phyloP scores from a whole-genome alignment of 2,888 invertebrate genomes.

The Tenthredo livida region DNA sequence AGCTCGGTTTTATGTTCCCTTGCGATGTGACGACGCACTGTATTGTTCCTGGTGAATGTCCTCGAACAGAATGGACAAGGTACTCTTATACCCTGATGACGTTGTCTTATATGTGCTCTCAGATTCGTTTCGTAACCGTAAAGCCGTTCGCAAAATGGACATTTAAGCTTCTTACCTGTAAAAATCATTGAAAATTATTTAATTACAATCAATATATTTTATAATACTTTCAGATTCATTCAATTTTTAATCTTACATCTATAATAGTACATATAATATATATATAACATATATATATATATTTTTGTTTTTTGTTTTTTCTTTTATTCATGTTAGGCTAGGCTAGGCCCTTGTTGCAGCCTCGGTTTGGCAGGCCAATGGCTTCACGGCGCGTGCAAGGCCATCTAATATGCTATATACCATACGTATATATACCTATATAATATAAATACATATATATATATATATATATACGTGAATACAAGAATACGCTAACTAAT shows the following conservation, averaged over 20 bases:
- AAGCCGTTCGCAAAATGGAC: slow-evolving; percentile 94
- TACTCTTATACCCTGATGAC: slow-evolving; percentile 95
- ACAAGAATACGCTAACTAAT: slow-evolving; percentile 58
- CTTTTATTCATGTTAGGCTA: neutral
- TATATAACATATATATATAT: too few relatives aligned
- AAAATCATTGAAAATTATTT: slow-evolving; percentile 62
- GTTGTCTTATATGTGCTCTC: slow-evolving; percentile 93
- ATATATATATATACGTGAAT: neutral
- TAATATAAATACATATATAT: neutral
- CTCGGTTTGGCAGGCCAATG: slow-evolving; percentile 65
- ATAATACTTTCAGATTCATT: too few relatives aligned
- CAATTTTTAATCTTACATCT: too few relatives aligned
- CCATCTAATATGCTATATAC: slow-evolving; percentile 54
- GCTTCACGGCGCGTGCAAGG: slow-evolving; percentile 70
- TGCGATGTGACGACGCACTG: slow-evolving; percentile 93
- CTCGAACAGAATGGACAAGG: slow-evolving; percentile 95
- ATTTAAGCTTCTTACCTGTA: slow-evolving; percentile 93
- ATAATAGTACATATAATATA: too few relatives aligned
- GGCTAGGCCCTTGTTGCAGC: slow-evolving; percentile 33
- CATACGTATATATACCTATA: too few relatives aligned
- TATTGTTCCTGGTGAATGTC: slow-evolving; percentile 95
- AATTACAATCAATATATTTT: neutral
- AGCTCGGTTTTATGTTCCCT: slow-evolving; percentile 91
- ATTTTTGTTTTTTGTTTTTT: too few relatives aligned
- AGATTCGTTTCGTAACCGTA: slow-evolving; percentile 96